Evolutionary conservation across 2,888 invertebrate genomes (phyloP).

Genomic region (Euzophera pinguis): DNA sequence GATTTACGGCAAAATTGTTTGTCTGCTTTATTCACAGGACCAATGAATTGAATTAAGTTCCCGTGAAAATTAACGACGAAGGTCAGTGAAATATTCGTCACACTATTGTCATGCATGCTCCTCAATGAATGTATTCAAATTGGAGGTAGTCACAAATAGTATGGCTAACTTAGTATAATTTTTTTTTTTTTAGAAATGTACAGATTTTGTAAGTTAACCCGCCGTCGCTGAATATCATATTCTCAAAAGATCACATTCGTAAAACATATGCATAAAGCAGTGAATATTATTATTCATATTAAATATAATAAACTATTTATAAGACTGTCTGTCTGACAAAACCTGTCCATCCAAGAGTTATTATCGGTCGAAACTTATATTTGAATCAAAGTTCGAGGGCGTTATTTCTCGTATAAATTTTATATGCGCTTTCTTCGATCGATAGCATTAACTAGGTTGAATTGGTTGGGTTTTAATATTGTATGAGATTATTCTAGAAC

Average conservation of each 20-base stretch:
- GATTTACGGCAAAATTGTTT: slow-evolving; percentile 1
- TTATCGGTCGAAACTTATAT: not conserved
- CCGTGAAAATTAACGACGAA: not conserved
- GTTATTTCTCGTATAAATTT: not conserved
- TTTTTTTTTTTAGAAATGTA: not conserved
- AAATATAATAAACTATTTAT: no score
- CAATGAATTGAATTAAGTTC: not conserved
- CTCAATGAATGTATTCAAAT: not conserved
- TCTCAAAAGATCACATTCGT: no score
- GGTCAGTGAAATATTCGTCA: not conserved
- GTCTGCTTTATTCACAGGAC: not conserved
- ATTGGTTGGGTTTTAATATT: not conserved
- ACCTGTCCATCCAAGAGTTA: not conserved
- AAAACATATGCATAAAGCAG: no score
- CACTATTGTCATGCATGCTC: slow-evolving; percentile 4
- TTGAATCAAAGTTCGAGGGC: not conserved
- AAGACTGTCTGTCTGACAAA: no score
- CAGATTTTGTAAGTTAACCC: no score
- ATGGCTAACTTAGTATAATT: not conserved
- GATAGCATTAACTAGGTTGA: not conserved
- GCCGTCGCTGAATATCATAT: no score
- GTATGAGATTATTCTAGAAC: not conserved
- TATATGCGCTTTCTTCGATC: slow-evolving; percentile 6
- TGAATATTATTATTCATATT: no score
- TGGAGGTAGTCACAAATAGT: not conserved